Conservation (phyloP, 2,888 invertebrate genomes). For the Aromia moschata region DNA sequence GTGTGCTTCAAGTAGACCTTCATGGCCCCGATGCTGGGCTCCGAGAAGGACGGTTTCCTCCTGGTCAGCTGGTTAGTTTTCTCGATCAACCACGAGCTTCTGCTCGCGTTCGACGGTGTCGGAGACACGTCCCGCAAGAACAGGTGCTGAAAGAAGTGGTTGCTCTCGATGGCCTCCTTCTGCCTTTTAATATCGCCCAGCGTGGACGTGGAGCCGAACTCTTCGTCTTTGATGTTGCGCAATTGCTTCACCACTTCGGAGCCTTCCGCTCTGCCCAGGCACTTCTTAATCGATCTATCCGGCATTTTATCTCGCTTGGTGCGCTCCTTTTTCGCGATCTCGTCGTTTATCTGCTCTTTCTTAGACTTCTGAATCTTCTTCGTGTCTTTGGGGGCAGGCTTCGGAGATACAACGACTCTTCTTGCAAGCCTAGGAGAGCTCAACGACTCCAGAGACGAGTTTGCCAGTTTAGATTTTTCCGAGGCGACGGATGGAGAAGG, state of each 20-base stretch:
- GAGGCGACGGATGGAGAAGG: conserved; percentile 48
- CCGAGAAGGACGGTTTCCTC: conserved; percentile 51
- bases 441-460: conserved; percentile 55
- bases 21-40: conserved; percentile 68
- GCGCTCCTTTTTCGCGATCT: conserved; percentile 53
- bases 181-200: conserved; percentile 67
- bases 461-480: conserved; percentile 47
- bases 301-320: conserved; percentile 48
- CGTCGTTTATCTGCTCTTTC: conserved; percentile 56
- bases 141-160: conserved; percentile 77
- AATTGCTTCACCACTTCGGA: conserved; percentile 48
- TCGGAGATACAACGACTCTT: conserved; percentile 27
- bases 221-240: conserved; percentile 36
- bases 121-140: conserved; percentile 68
- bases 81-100: conserved; percentile 72
- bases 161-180: conserved; percentile 69
- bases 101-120: conserved; percentile 58
- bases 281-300: conserved; percentile 42
- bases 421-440: conserved; percentile 43
- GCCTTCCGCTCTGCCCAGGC: conserved; percentile 52
- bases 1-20: conserved; percentile 75
- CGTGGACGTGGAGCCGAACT: conserved; percentile 38
- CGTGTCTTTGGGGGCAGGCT: conserved; percentile 32
- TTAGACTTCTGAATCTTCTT: conserved; percentile 56
- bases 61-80: conserved; percentile 74